Conservation (phyloP, 2,888 invertebrate genomes). For the Diarsia dahlii region DNA sequence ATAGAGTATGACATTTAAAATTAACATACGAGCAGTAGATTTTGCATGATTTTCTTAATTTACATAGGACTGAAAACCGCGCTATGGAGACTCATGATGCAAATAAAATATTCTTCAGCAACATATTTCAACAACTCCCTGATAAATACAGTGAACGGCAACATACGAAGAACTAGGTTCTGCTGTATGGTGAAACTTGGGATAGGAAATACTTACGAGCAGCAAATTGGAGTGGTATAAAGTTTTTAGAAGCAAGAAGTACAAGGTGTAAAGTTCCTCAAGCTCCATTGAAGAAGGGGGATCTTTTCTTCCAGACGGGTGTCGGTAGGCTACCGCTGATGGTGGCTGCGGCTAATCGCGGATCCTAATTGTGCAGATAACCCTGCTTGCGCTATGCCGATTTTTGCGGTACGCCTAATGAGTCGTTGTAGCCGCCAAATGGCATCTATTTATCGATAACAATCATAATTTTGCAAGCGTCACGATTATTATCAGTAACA, state of each 20-base stretch:
- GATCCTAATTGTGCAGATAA: background rate
- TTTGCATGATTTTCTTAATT: background rate
- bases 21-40: background rate
- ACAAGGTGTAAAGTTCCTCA: background rate
- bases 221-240: background rate
- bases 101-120: background rate
- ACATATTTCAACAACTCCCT: too few species aligned
- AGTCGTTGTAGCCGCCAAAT: background rate
- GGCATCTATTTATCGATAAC: background rate
- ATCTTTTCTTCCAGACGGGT: background rate
- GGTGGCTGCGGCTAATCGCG: too few species aligned
- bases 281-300: background rate
- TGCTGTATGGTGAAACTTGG: background rate
- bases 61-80: background rate
- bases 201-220: background rate
- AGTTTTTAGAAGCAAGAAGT: background rate
- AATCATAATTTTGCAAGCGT: background rate
- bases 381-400: background rate
- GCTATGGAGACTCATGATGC: background rate
- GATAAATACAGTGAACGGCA: background rate
- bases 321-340: too few species aligned
- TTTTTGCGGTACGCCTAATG: background rate
- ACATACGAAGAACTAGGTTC: background rate
- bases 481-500: background rate
- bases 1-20: conserved; percentile 7